phyloP scores from a whole-genome alignment of 2,888 invertebrate genomes.

The Lepas anatifera region DNA sequence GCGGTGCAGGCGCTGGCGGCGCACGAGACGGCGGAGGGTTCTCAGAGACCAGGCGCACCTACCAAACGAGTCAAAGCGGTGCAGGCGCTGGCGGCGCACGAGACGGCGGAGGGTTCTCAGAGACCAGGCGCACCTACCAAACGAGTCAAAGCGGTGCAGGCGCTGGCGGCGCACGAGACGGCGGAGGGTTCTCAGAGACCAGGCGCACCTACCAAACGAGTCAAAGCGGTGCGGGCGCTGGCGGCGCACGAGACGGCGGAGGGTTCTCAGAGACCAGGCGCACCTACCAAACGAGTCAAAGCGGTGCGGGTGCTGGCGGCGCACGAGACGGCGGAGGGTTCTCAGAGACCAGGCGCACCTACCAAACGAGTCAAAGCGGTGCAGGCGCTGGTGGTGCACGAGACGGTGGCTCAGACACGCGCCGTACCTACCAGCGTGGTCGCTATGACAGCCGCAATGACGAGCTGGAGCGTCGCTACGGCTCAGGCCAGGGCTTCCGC shows the following conservation, averaged over 20 bases:
- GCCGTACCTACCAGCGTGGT: too few species aligned
- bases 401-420: too few species aligned
- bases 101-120: not conserved
- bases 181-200: not conserved
- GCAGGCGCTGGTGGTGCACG: too few species aligned
- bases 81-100: too few species aligned
- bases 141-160: not conserved
- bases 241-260: not conserved
- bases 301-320: too few species aligned
- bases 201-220: not conserved
- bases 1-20: not conserved
- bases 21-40: not conserved
- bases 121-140: not conserved
- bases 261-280: too few species aligned
- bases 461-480: not conserved
- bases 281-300: too few species aligned
- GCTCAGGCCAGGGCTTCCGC: not conserved
- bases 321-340: too few species aligned
- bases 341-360: too few species aligned
- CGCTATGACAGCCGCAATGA: not conserved
- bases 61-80: too few species aligned
- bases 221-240: not conserved
- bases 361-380: too few species aligned
- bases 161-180: not conserved
- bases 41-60: not conserved